Evolutionary conservation across 2,888 invertebrate species (phyloP).

Genomic region (Ophion ellenae): DNA sequence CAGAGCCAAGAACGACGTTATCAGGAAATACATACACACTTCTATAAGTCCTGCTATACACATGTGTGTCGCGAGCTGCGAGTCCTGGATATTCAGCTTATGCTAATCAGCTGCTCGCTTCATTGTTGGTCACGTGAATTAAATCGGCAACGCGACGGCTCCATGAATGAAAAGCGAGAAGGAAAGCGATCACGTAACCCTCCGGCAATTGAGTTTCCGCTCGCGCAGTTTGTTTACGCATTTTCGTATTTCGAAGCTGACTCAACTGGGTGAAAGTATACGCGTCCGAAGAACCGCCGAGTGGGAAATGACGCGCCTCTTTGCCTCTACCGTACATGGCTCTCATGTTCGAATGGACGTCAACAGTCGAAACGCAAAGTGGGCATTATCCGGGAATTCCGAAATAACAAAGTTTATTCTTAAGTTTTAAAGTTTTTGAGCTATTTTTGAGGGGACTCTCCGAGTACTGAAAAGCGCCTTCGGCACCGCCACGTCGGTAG

Average conservation of each 20-base stretch:
- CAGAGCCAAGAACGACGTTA: background rate
- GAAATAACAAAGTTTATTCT: no score
- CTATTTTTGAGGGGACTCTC: no score
- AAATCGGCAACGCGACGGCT: background rate
- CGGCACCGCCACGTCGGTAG: no score
- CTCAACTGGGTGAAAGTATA: conserved; percentile 68
- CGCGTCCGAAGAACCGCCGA: conserved; percentile 43
- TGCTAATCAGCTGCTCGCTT: background rate
- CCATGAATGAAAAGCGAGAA: conserved; percentile 21
- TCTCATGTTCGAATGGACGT: background rate
- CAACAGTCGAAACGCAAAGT: background rate
- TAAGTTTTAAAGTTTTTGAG: no score
- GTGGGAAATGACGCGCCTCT: conserved; percentile 57
- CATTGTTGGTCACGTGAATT: background rate
- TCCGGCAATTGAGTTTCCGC: conserved; percentile 7
- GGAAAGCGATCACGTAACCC: conserved; percentile 21
- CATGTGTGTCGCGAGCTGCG: background rate
- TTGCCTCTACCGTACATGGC: conserved; percentile 18
- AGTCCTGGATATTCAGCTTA: background rate
- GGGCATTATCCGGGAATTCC: no score
- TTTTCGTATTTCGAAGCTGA: conserved; percentile 66
- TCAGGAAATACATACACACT: background rate
- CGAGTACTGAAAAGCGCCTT: no score
- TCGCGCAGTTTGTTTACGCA: conserved; percentile 52
- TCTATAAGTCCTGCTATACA: background rate